phyloP scores from a whole-genome alignment of 1,140 invertebrate genomes.

The Scaptomyza pallida region DNA sequence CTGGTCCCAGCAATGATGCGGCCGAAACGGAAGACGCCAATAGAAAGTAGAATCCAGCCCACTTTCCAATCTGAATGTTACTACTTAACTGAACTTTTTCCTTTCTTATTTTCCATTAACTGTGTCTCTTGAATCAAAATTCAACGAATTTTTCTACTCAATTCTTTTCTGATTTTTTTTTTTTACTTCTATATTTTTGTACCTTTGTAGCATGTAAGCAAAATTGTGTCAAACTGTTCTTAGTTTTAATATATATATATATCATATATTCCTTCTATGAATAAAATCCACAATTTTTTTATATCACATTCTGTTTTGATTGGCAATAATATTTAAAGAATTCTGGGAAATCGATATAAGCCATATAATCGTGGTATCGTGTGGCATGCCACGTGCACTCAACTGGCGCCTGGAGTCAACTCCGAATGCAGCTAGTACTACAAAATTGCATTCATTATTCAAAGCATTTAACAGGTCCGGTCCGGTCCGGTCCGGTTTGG shows the following conservation, averaged over 20 bases:
- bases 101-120: slow-evolving; percentile 1
- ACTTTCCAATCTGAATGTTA: slow-evolving; percentile 4
- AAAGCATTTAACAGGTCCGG: slow-evolving; percentile 42
- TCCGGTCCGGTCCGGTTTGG: too few relatives aligned
- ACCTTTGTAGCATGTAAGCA: slow-evolving; percentile 56
- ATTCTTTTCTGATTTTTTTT: slow-evolving; percentile 36
- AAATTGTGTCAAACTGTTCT: slow-evolving; percentile 72
- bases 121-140: too few relatives aligned
- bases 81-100: too few relatives aligned
- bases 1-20: neutral
- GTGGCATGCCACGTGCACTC: too few relatives aligned
- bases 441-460: slow-evolving; percentile 52
- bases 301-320: neutral
- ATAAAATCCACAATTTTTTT: slow-evolving; percentile 62
- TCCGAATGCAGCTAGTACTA: slow-evolving; percentile 5
- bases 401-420: slow-evolving; percentile 8
- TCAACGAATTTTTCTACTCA: too few relatives aligned
- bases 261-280: slow-evolving; percentile 51
- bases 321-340: neutral
- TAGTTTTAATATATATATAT: slow-evolving; percentile 63
- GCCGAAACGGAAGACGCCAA: neutral
- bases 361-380: too few relatives aligned
- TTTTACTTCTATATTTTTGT: slow-evolving; percentile 5
- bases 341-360: too few relatives aligned
- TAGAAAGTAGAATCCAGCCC: neutral